phyloP scores from a whole-genome alignment of 2,888 invertebrate genomes.

The Caenorhabditis uteleia region DNA sequence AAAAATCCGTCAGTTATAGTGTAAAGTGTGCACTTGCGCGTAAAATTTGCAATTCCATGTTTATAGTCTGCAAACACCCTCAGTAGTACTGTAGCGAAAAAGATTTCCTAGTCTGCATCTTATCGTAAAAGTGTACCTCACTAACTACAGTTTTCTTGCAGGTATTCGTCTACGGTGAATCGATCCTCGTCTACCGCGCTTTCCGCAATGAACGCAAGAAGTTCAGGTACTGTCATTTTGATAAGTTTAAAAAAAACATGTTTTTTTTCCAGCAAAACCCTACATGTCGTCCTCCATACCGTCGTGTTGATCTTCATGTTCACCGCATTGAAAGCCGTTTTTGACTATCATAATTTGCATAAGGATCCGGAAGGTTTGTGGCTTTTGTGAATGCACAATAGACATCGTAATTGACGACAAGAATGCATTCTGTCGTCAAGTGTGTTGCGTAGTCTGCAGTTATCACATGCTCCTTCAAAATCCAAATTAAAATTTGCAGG shows the following conservation, averaged over 20 bases:
- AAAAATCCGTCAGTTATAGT: too few species aligned
- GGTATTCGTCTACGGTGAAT: slow-evolving; percentile 83
- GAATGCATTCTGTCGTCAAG: neutral
- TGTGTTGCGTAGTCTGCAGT: slow-evolving; percentile 7
- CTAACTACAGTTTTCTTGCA: too few species aligned
- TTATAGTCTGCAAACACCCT: too few species aligned
- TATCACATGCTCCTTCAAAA: neutral
- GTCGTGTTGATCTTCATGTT: slow-evolving; percentile 78
- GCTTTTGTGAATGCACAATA: too few species aligned
- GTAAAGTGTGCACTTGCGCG: too few species aligned
- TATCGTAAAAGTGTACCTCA: neutral
- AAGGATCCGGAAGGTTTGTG: slow-evolving; percentile 65
- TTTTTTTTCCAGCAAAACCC: slow-evolving; percentile 81
- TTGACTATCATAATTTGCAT: slow-evolving; percentile 80
- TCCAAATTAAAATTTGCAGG: slow-evolving; percentile 7
- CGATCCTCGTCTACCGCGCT: slow-evolving; percentile 82
- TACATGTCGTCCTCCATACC: slow-evolving; percentile 79
- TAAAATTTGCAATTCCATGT: too few species aligned
- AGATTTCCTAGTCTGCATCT: too few species aligned
- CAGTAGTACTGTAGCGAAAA: too few species aligned
- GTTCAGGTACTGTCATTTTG: too few species aligned
- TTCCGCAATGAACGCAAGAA: slow-evolving; percentile 80
- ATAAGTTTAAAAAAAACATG: too few species aligned
- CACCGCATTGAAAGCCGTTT: slow-evolving; percentile 81
- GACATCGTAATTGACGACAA: neutral